These are phyloP conservation scores for Elephantulus edwardii DNA, from an alignment of 2,113 vertebrate species.

Conservation along the genomic window DNA sequence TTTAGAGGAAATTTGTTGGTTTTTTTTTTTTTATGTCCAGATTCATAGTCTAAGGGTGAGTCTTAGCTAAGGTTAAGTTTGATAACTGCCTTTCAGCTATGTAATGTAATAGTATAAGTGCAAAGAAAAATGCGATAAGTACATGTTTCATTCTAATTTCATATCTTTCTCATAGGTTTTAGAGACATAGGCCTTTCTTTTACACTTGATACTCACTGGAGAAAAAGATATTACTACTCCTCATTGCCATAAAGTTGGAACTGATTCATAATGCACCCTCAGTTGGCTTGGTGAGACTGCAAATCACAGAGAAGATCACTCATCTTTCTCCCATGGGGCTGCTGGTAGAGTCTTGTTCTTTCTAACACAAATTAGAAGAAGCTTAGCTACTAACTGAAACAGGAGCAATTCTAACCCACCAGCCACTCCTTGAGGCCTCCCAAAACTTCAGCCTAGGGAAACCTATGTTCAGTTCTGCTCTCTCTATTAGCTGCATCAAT, in stretches of 20 bases:
- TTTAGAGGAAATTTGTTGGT: conserved; percentile 10
- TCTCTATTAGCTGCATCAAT: too few relatives aligned
- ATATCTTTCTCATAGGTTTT: background rate
- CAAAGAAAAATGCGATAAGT: background rate
- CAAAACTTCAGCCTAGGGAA: too few relatives aligned
- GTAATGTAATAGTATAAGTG: background rate
- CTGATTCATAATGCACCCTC: too few relatives aligned
- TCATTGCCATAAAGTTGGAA: too few relatives aligned
- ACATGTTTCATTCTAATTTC: background rate
- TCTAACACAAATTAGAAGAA: background rate
- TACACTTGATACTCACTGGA: background rate
- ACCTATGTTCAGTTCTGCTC: background rate
- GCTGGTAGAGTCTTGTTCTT: conserved; percentile 11
- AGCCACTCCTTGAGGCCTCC: too few relatives aligned
- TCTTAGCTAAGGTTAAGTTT: background rate
- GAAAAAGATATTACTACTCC: too few relatives aligned
- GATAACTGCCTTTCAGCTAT: background rate
- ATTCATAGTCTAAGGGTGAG: background rate
- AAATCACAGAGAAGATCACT: too few relatives aligned
- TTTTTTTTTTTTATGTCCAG: background rate
- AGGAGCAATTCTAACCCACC: too few relatives aligned
- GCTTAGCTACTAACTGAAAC: too few relatives aligned
- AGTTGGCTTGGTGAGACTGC: too few relatives aligned
- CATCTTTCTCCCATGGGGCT: too few relatives aligned
- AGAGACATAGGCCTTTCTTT: background rate